Evolutionary conservation across 2,113 vertebrate species (phyloP), one percentile per base, ranked within the genome.

Genomic region (Aphelocoma coerulescens): DNA sequence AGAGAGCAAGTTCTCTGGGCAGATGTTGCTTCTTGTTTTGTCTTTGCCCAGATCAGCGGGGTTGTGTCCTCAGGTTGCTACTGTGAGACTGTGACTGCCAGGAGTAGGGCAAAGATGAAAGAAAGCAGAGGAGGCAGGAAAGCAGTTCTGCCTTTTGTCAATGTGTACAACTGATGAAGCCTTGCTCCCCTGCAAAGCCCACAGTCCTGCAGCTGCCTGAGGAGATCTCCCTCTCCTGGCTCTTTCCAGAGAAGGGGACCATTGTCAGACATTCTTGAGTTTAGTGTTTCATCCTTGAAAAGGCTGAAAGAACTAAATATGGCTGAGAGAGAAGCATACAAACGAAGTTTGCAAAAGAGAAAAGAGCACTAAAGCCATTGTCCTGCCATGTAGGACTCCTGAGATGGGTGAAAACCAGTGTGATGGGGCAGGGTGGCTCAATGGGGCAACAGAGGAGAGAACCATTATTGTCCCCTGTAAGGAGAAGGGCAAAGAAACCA

Each of bases 201-300:
- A 16, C 0, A 1, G 11, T 77, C 61, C 73, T 65, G 30, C 3
- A 1, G 16, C 26, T 24, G 26, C 7, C 63, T 26, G 52, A 18
- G 33, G 37, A 83, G n/a, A 58, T 52, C 5, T 83, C n/a, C 22
- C 19, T 73, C 13, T 85, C 57, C 54, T 73, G 44, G 27, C 20
- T 75, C 30, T 52, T 71, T 82, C 73, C 3, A 8, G 84, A 85
- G 80, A 61, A 72, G 23, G 7, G 18, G 28, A 43, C 14, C 3
- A 4, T 8, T 73, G 26, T 6, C 7, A 4, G 24, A 46, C 22
- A 32, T 39, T 83, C 30, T 46, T 63, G 43, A 17, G 8, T 55
- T 91, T 54, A 68, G 61, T 52, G 6, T 21, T 88, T 82, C 58
- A 80, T 48, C 59, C 51, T 85, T 4, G 1, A 62, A 66, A 69